Evolutionary conservation across 2,113 vertebrate species (phyloP).

Genomic region (Mirounga angustirostris): DNA sequence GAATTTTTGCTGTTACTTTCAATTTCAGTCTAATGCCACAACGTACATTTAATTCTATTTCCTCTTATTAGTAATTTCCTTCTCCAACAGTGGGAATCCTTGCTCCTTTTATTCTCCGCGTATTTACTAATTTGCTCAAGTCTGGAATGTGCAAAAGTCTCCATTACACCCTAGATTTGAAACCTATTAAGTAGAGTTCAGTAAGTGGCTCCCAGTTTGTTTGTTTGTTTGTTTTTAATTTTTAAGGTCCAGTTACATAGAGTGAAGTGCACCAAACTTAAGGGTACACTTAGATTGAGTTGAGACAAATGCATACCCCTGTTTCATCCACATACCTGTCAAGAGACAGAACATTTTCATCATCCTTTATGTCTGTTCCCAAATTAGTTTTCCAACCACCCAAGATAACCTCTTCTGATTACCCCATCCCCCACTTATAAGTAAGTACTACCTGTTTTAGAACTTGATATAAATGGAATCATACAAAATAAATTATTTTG

Average conservation of each 20-base stretch:
- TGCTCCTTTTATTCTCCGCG: background rate
- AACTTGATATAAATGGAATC: background rate
- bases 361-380: background rate
- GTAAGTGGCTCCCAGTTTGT: background rate
- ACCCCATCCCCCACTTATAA: background rate
- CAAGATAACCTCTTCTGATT: background rate
- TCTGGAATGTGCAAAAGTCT: background rate
- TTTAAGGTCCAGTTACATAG: constrained; percentile 1
- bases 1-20: background rate
- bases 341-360: background rate
- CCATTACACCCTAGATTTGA: background rate
- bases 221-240: background rate
- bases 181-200: background rate
- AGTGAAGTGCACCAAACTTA: background rate
- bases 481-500: background rate
- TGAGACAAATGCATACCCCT: background rate
- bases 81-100: background rate
- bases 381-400: background rate
- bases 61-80: background rate
- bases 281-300: background rate
- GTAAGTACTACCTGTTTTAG: background rate
- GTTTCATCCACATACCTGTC: background rate
- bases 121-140: background rate
- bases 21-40: background rate
- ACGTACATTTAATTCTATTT: background rate